These are phyloP conservation scores for Nesogale talazaci DNA, from an alignment of 2,113 vertebrate genomes.

Conservation along the genomic window DNA sequence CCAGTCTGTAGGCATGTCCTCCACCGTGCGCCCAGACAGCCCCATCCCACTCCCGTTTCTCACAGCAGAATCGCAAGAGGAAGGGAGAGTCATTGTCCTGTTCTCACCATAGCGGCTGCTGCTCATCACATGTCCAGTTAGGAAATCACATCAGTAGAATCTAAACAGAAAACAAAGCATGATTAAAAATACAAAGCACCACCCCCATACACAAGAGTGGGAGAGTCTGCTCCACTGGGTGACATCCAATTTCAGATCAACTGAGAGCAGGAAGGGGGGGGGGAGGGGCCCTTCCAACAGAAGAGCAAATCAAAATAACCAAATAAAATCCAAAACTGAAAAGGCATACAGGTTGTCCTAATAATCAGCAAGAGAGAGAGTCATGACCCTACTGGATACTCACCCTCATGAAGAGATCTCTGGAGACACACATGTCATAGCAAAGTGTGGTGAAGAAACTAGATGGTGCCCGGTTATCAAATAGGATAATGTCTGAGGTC, in stretches of 20 bases:
- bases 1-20: background rate
- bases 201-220: background rate
- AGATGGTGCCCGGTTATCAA: too few species aligned
- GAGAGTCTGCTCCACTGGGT: background rate
- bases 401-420: too few species aligned
- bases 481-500: too few species aligned
- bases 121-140: background rate
- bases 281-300: too few species aligned
- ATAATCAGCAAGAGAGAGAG: background rate
- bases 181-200: background rate
- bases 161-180: conserved; percentile 42
- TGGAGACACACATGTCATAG: too few species aligned
- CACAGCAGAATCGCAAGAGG: background rate
- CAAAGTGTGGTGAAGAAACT: too few species aligned
- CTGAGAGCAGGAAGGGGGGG: background rate
- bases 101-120: background rate
- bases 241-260: conserved; percentile 41
- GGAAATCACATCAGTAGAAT: conserved; percentile 8
- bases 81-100: background rate
- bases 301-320: conserved; percentile 8
- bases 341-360: background rate
- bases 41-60: background rate
- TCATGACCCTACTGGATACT: too few species aligned
- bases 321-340: background rate
- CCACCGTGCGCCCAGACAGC: too few species aligned